Percentiles rank a stretch among this genome's conserved stretches.
Conservation (phyloP, 2,113 vertebrate genomes). For the Gobiocypris rarus region DNA sequence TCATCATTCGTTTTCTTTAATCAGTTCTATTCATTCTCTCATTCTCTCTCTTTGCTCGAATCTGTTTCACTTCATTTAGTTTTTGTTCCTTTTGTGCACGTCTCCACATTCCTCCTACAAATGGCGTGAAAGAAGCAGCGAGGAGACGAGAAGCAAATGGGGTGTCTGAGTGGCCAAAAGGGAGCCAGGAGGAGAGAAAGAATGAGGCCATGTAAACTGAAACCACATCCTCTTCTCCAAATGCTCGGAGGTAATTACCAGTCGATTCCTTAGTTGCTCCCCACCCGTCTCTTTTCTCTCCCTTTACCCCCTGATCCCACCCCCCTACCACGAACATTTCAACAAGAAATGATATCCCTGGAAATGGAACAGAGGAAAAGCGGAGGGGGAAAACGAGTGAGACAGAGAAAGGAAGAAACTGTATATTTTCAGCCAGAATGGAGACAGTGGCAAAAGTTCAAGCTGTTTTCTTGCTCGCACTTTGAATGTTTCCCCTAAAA, state of each 20-base stretch:
- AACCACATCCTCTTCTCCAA: constrained; percentile 42
- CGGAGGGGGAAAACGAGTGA: neutral
- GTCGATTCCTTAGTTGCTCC: constrained; percentile 22
- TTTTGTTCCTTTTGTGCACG: constrained; percentile 2
- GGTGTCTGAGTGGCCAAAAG: constrained; percentile 29
- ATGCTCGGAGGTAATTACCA: constrained; percentile 55
- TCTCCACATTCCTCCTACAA: constrained; percentile 37
- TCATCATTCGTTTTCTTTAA: neutral
- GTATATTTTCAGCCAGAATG: constrained; percentile 35
- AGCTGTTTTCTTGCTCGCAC: constrained; percentile 8
- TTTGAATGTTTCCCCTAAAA: constrained; percentile 13
- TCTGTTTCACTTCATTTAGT: neutral
- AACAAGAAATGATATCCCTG: constrained; percentile 61
- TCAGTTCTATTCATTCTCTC: neutral
- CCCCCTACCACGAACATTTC: constrained; percentile 53
- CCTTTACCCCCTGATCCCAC: neutral
- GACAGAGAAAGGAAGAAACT: neutral
- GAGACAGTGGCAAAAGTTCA: constrained; percentile 46
- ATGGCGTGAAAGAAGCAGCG: constrained; percentile 17
- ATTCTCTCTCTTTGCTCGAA: neutral
- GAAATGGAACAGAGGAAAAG: constrained; percentile 53
- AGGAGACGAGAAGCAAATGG: constrained; percentile 42
- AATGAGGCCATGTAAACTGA: constrained; percentile 48
- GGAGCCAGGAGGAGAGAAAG: constrained; percentile 27
- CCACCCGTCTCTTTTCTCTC: constrained; percentile 33